Evolutionary conservation across 2,797 vertebrate genomes (phyloP).

Genomic region (Sebastes taczanowskii): DNA sequence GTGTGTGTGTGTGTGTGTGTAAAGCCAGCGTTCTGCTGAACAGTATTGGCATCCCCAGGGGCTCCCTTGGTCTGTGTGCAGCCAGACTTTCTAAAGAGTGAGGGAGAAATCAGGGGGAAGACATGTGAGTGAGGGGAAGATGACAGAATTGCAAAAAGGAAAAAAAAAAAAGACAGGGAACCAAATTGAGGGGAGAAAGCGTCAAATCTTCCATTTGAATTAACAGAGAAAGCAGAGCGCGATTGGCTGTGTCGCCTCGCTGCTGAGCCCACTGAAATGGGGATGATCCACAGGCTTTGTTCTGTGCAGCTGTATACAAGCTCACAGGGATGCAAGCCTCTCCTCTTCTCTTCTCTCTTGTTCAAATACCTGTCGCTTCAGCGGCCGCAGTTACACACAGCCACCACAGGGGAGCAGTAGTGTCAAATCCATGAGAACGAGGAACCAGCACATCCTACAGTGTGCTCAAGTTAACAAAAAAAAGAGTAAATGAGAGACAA

Average conservation of each 20-base stretch:
- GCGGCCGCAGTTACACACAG: conserved; percentile 19
- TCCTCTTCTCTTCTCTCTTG: neutral
- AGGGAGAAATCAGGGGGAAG: neutral
- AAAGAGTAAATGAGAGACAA: conserved; percentile 19
- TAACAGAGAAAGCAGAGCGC: neutral
- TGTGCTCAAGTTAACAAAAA: neutral
- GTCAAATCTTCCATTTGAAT: conserved; percentile 36
- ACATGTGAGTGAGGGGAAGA: neutral
- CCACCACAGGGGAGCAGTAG: conserved; percentile 55
- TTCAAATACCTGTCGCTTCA: conserved; percentile 3
- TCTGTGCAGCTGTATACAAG: conserved; percentile 36
- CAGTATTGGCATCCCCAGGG: conserved; percentile 22
- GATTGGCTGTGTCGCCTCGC: conserved; percentile 9
- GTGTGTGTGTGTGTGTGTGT: neutral
- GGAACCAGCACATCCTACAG: neutral
- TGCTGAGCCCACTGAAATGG: conserved; percentile 23
- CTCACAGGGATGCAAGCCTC: neutral
- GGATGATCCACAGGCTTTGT: conserved; percentile 54
- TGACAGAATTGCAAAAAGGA: neutral
- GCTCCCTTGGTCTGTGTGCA: conserved; percentile 21
- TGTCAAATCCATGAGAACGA: conserved; percentile 42
- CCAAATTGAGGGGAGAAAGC: conserved; percentile 29
- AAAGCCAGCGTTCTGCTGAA: conserved; percentile 20
- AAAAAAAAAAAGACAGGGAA: neutral
- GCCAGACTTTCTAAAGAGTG: neutral